Conservation (phyloP, 1,140 invertebrate genomes). For the Artemia franciscana region DNA sequence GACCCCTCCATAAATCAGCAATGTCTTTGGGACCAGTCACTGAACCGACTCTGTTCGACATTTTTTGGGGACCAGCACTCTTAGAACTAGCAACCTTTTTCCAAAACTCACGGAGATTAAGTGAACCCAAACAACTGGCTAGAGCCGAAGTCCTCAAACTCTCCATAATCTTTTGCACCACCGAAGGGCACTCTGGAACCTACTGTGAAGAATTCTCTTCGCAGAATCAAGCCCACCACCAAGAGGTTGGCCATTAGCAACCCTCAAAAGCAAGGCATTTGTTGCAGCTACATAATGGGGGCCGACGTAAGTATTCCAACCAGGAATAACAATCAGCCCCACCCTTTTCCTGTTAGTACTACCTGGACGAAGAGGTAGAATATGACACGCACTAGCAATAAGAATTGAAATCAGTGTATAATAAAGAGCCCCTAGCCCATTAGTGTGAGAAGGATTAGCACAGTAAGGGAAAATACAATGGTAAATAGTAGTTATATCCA, state of each 20-base stretch:
- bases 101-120: too few relatives aligned
- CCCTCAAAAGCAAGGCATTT: background rate
- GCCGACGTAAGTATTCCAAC: background rate
- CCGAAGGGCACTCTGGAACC: background rate
- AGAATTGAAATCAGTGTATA: background rate
- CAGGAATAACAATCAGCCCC: background rate
- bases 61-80: too few relatives aligned
- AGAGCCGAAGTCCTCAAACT: background rate
- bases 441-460: background rate
- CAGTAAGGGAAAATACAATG: background rate
- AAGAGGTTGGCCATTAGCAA: background rate
- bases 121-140: too few relatives aligned
- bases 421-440: background rate
- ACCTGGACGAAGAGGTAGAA: background rate
- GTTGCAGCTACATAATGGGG: background rate
- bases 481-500: background rate
- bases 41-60: too few relatives aligned
- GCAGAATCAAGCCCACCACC: background rate
- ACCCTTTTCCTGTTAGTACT: background rate
- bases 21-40: too few relatives aligned
- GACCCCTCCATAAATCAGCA: too few relatives aligned
- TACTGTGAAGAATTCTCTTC: background rate
- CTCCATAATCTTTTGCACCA: background rate
- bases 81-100: too few relatives aligned
- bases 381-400: background rate